Percentiles rank a stretch among this genome's conserved stretches.
Conservation (phyloP, 2,797 vertebrate species). For the Borostomias antarcticus region DNA sequence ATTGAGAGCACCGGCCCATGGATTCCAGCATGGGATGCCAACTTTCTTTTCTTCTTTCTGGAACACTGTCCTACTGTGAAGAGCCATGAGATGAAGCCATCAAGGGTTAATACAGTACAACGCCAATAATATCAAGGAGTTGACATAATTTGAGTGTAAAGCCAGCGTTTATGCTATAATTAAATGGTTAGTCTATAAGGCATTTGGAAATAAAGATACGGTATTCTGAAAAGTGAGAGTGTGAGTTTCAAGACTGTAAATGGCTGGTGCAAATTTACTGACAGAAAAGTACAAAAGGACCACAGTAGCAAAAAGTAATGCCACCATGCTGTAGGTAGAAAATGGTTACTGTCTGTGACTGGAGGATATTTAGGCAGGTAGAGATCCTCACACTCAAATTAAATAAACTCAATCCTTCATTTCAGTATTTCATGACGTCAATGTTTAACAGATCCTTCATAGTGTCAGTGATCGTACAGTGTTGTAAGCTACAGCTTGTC, state of each 20-base stretch:
- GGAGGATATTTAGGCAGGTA: conserved; percentile 33
- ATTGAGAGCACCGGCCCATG: conserved; percentile 82
- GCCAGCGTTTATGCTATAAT: conserved; percentile 61
- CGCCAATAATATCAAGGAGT: conserved; percentile 45
- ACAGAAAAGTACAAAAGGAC: conserved; percentile 33
- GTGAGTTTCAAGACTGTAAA: conserved; percentile 43
- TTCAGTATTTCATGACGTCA: conserved; percentile 41
- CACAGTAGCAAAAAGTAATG: conserved; percentile 33
- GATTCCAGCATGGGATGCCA: conserved; percentile 81
- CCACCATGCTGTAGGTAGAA: conserved; percentile 19
- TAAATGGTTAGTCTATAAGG: conserved; percentile 55
- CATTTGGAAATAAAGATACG: conserved; percentile 52
- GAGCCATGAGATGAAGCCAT: conserved; percentile 38
- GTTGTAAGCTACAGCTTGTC: conserved; percentile 15
- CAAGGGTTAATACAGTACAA: conserved; percentile 38
- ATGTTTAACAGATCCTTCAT: conserved; percentile 62
- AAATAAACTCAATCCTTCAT: conserved; percentile 72
- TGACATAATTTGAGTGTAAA: conserved; percentile 12
- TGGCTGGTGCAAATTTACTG: conserved; percentile 17
- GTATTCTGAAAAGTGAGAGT: conserved; percentile 43
- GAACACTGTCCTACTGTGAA: conserved; percentile 32
- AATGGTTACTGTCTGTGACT: conserved; percentile 20
- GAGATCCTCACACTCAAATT: conserved; percentile 39
- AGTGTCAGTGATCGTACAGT: conserved; percentile 40
- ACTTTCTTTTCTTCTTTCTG: conserved; percentile 40